Conservation (phyloP, 2,888 invertebrate genomes). For the Drosophila ezoana region DNA sequence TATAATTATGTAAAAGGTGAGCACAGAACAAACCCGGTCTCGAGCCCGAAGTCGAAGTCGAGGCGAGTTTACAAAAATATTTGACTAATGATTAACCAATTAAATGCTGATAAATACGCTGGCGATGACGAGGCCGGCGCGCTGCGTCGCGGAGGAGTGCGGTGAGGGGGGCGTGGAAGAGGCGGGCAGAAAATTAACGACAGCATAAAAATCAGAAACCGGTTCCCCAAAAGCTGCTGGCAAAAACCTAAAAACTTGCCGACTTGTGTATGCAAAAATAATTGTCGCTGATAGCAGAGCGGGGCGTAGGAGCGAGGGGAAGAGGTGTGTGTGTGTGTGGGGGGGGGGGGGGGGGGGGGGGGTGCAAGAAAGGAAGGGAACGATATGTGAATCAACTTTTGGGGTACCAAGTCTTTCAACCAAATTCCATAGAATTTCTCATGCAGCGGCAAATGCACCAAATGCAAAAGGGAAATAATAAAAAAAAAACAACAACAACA, state of each 20-base stretch:
- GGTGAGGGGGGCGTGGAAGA: background rate
- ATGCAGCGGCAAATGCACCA: slow-evolving; percentile 59
- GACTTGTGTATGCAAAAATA: slow-evolving; percentile 49
- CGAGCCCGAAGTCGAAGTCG: background rate
- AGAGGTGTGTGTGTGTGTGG: no score
- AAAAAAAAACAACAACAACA: slow-evolving; percentile 21
- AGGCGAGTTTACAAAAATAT: slow-evolving; percentile 58
- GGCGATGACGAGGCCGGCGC: slow-evolving; percentile 1
- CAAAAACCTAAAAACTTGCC: slow-evolving; percentile 7
- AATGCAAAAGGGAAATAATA: slow-evolving; percentile 48
- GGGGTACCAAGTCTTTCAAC: slow-evolving; percentile 19
- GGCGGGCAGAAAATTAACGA: slow-evolving; percentile 27
- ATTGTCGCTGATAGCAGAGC: slow-evolving; percentile 33
- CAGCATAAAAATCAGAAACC: slow-evolving; percentile 35
- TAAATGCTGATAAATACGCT: slow-evolving; percentile 63
- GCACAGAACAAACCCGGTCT: slow-evolving; percentile 20
- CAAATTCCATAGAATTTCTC: slow-evolving; percentile 61
- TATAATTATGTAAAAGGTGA: slow-evolving; percentile 43
- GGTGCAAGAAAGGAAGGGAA: slow-evolving; percentile 2
- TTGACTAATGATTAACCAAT: slow-evolving; percentile 77
- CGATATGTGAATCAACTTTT: slow-evolving; percentile 63
- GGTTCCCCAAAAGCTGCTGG: slow-evolving; percentile 25
- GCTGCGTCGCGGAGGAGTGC: slow-evolving; percentile 7
- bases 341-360: background rate
- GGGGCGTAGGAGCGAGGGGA: no score